Evolutionary conservation across 2,888 invertebrate genomes (phyloP).

Genomic region (Pyralis farinalis): DNA sequence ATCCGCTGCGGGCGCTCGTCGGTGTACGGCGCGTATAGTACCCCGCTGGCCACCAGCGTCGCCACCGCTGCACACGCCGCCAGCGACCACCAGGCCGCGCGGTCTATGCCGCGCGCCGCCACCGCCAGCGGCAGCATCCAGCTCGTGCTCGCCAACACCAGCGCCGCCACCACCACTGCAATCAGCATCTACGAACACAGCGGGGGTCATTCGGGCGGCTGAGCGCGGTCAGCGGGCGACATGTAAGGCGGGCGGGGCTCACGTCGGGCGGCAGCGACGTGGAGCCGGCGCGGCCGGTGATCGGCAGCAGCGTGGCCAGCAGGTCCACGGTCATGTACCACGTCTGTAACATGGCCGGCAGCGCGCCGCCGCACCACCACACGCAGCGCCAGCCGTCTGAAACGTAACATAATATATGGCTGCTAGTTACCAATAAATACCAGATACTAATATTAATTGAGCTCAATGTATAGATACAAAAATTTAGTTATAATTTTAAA

Average conservation of each 20-base stretch:
- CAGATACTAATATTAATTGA: too few species aligned
- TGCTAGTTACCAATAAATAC: too few species aligned
- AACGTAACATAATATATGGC: too few species aligned
- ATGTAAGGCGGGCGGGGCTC: too few species aligned
- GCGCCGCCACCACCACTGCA: neutral
- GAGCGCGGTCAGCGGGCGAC: too few species aligned
- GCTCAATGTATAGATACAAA: too few species aligned
- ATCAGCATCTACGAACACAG: too few species aligned
- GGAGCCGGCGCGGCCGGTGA: slow-evolving; percentile 89
- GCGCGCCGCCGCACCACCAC: slow-evolving; percentile 72
- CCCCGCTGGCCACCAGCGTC: slow-evolving; percentile 33
- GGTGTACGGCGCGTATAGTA: slow-evolving; percentile 64
- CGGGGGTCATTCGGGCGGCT: too few species aligned
- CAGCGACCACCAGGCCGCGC: slow-evolving; percentile 12
- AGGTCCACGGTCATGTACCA: slow-evolving; percentile 86
- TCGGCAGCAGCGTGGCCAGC: slow-evolving; percentile 88
- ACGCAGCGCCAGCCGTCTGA: slow-evolving; percentile 52
- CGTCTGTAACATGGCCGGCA: slow-evolving; percentile 71
- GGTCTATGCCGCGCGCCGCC: slow-evolving; percentile 40
- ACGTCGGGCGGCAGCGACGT: slow-evolving; percentile 86
- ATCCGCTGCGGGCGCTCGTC: slow-evolving; percentile 51
- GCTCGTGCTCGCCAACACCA: slow-evolving; percentile 10
- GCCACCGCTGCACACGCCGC: slow-evolving; percentile 20
- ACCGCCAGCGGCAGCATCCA: slow-evolving; percentile 78
- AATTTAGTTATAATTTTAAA: too few species aligned